Evolutionary conservation across 2,888 invertebrate species (phyloP).

Genomic region (Drosophila affinis): DNA sequence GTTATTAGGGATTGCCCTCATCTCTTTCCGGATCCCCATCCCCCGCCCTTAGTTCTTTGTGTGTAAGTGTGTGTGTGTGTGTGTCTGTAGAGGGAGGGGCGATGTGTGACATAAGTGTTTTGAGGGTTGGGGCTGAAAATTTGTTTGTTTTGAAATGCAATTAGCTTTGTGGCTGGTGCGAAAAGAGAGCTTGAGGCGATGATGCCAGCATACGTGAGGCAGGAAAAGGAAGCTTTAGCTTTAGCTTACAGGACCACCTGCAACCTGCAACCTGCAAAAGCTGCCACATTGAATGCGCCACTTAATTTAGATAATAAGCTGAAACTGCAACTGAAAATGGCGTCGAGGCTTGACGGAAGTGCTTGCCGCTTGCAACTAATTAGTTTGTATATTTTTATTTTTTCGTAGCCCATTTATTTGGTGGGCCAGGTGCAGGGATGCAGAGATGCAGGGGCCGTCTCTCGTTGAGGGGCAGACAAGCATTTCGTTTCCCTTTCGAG

Average conservation of each 20-base stretch:
- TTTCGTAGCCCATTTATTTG: slow-evolving; percentile 74
- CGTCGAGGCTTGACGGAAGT: slow-evolving; percentile 61
- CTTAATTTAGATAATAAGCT: slow-evolving; percentile 74
- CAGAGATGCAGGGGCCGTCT: neutral
- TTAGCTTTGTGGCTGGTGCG: slow-evolving; percentile 61
- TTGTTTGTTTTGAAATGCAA: slow-evolving; percentile 53
- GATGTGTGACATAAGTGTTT: slow-evolving; percentile 6
- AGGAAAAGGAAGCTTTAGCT: slow-evolving; percentile 71
- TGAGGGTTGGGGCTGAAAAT: slow-evolving; percentile 10
- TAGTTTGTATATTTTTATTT: slow-evolving; percentile 60
- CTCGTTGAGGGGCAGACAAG: slow-evolving; percentile 2
- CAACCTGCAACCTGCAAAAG: neutral
- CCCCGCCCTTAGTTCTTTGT: slow-evolving; percentile 39
- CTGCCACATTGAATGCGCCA: slow-evolving; percentile 58
- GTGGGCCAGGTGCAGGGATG: slow-evolving; percentile 9
- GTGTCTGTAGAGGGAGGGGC: slow-evolving; percentile 1
- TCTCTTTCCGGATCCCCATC: neutral
- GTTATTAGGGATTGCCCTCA: slow-evolving; percentile 65
- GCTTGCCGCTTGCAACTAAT: slow-evolving; percentile 64
- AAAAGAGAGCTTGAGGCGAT: slow-evolving; percentile 64
- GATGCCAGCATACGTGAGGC: slow-evolving; percentile 43
- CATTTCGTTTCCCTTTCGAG: slow-evolving; percentile 50
- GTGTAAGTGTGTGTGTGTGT: slow-evolving; percentile 51
- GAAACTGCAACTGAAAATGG: slow-evolving; percentile 40
- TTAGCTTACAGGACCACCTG: neutral